Evolutionary conservation across 2,888 invertebrate species (phyloP), one percentile per base, ranked within the genome.

Genomic region (Acholoe squamosa): DNA sequence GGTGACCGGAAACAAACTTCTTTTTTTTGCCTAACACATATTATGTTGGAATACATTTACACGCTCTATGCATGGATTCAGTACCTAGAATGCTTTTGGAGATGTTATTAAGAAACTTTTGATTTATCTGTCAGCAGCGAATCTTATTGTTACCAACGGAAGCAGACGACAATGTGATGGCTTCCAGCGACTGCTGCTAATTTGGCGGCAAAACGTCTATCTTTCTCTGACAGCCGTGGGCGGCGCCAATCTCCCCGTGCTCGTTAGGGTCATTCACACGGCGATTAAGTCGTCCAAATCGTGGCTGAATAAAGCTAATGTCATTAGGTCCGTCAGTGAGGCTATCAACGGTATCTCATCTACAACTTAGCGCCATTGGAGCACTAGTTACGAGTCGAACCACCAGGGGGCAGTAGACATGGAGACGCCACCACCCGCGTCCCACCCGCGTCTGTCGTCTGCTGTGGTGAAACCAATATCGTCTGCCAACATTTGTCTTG

Each of bases 391-490:
- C 0, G 84, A 84, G 84, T 25, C 16, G 3, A 14, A 51, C 43
- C 51, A 84, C 84, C 51, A 84, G 84, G 25, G 84, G 84, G 84
- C 84, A 84, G 84, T 84, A 84, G 84, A 84, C 84, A 7, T 28
- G 34, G 43, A 7, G 84, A 43, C 84, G 84, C 84, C 84, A 84
- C 84, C 84, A 84, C 84, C 84, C 51, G 33, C 80, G 19, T 67
- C n/a, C 67, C 14, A 16, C n/a, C 19, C 7, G n/a, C 19, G 71
- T 28, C 43, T 3, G 43, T 43, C 43, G 43, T 43, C 43, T 43
- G 43, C 43, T 14, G 71, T 0, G 14, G 71, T 16, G 71, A 71
- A 71, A 71, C 71, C 28, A 71, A 71, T 71, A 71, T 71, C 71
- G 71, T 31, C 31, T 14, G 14, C 25, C 5, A 71, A 71, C 71